These are phyloP conservation scores for Siphamia tubifer DNA, from an alignment of 2,113 vertebrate genomes.

Conservation along the genomic window DNA sequence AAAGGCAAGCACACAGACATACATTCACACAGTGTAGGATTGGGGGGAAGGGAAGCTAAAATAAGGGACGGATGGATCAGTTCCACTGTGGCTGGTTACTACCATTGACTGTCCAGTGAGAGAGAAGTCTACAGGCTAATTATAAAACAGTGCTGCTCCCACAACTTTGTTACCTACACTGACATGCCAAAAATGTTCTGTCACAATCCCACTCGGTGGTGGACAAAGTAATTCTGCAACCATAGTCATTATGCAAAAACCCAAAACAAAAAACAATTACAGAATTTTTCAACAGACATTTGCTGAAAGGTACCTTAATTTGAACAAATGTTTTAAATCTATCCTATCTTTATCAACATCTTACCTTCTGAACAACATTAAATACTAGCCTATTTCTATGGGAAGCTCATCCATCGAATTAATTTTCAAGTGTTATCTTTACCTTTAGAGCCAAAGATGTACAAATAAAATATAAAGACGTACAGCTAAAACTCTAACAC, in stretches of 20 bases:
- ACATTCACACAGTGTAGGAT: background rate
- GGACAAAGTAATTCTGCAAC: background rate
- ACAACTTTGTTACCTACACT: constrained; percentile 25
- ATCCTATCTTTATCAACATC: background rate
- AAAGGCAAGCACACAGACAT: constrained; percentile 34
- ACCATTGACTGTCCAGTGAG: constrained; percentile 48
- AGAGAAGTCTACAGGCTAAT: constrained; percentile 48
- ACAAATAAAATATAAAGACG: too few relatives aligned
- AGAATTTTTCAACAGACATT: too few relatives aligned
- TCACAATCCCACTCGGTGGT: constrained; percentile 1
- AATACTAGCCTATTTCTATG: background rate
- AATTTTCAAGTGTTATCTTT: background rate
- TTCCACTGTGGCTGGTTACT: constrained; percentile 39
- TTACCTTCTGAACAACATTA: background rate
- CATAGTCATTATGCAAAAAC: background rate
- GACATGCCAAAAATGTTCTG: constrained; percentile 10
- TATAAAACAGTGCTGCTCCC: constrained; percentile 47
- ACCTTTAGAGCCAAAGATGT: background rate
- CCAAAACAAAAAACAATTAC: background rate
- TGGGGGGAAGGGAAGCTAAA: constrained; percentile 44
- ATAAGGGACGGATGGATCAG: constrained; percentile 61
- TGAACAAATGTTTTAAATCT: too few relatives aligned
- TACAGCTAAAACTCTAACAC: too few relatives aligned
- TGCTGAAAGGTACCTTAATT: too few relatives aligned
- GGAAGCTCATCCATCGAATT: background rate